Percentiles rank a stretch among this genome's conserved stretches.
Conservation (phyloP, 2,797 vertebrate species). For the Chlorospingus semifuscus region DNA sequence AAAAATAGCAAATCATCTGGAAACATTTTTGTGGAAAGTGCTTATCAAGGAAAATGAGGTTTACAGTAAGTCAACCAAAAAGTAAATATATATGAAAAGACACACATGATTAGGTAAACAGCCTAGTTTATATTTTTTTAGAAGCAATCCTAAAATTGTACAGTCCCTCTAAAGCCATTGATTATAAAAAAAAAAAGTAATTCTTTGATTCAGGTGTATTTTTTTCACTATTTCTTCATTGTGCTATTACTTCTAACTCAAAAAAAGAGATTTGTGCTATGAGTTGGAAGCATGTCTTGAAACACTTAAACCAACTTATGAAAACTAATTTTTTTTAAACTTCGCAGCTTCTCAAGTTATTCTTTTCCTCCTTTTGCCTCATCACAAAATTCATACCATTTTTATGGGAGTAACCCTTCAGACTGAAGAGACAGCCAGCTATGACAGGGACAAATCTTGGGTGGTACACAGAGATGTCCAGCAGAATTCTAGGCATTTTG, state of each 20-base stretch:
- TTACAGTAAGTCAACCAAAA: background rate
- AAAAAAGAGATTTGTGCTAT: background rate
- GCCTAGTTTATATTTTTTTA: background rate
- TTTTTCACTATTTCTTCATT: background rate
- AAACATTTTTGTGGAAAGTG: background rate
- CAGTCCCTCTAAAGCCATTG: background rate
- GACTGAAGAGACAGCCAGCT: background rate
- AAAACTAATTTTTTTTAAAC: background rate
- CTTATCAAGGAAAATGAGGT: background rate
- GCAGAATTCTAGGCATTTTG: background rate
- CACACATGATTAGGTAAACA: background rate
- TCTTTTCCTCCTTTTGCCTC: background rate
- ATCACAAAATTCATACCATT: background rate
- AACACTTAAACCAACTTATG: background rate
- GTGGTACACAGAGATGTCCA: background rate
- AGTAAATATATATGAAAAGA: background rate
- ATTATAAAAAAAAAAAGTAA: background rate
- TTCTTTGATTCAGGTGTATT: background rate
- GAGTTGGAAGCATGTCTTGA: background rate
- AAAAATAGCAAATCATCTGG: constrained; percentile 14
- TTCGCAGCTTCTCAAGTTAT: background rate
- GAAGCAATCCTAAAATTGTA: background rate
- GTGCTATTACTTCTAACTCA: background rate
- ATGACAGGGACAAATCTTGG: background rate
- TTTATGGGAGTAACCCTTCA: background rate